Evolutionary conservation across 1,140 invertebrate genomes (phyloP), one percentile per base, ranked within the genome.

Genomic region (Planococcus citri): DNA sequence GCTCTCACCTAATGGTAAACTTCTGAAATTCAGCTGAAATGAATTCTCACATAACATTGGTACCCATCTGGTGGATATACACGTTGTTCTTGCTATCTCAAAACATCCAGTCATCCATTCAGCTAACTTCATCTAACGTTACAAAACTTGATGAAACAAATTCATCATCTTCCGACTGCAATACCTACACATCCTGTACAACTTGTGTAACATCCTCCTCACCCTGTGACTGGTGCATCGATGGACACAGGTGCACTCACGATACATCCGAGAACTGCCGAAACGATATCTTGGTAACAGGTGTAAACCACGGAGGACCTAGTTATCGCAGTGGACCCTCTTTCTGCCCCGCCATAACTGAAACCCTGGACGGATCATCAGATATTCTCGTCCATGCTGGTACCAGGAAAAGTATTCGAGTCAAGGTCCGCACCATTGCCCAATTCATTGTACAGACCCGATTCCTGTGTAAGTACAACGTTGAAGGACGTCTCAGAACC

Each of bases 111-210:
- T n/a, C n/a, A n/a, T n/a, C n/a, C n/a, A n/a, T n/a, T n/a, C n/a
- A n/a, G n/a, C n/a, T n/a, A n/a, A n/a, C n/a, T n/a, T n/a, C n/a
- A n/a, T n/a, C n/a, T n/a, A n/a, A n/a, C n/a, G n/a, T n/a, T n/a
- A n/a, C n/a, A n/a, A 93, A 97, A 78, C 90, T 97, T 79, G 94
- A 97, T 12, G 91, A 92, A 0, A 95, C 94, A 3, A 94, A 96
- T 78, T 97, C 97, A 76, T 97, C 93, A 1, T 97, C 97, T 78
- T 98, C 97, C 77, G 94, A 98, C 78, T 98, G 95, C 80, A 94
- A 92, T 76, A 94, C 94, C 3, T 96, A 97, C 80, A 90, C 87
- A 73, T 94, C 93, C 38, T 96, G 94, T 78, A 95, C 92, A 14
- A 88, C 92, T 73, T 96, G 94, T 79, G 94, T 96, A 0, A 94